phyloP scores from a whole-genome alignment of 2,888 invertebrate genomes.

The Amitus sp. region DNA sequence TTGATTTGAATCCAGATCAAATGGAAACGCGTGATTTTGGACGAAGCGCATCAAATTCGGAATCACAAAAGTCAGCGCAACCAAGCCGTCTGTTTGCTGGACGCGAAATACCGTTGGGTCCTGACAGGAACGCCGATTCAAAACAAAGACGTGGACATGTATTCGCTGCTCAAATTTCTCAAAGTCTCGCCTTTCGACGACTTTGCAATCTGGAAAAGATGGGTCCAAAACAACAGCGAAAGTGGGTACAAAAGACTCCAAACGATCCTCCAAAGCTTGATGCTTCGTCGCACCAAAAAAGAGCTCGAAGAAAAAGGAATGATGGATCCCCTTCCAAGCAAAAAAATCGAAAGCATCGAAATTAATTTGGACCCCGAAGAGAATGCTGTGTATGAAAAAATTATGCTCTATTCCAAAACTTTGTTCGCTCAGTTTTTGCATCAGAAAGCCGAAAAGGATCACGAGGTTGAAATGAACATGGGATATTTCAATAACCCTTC shows the following conservation, averaged over 20 bases:
- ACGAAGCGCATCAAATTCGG: constrained; percentile 93
- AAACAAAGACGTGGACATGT: constrained; percentile 88
- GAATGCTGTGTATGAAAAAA: constrained; percentile 81
- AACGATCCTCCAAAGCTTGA: constrained; percentile 83
- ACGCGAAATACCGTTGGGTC: constrained; percentile 77
- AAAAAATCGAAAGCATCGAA: constrained; percentile 69
- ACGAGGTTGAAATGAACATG: constrained; percentile 45
- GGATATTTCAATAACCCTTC: constrained; percentile 44
- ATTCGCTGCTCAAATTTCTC: constrained; percentile 84
- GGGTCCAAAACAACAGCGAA: constrained; percentile 86
- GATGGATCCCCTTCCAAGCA: constrained; percentile 73
- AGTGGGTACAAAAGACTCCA: constrained; percentile 85
- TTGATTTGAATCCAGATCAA: constrained; percentile 73
- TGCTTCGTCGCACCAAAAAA: constrained; percentile 88
- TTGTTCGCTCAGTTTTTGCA: constrained; percentile 81
- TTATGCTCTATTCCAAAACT: constrained; percentile 77
- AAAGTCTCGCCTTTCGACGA: constrained; percentile 91
- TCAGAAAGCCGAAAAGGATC: constrained; percentile 77
- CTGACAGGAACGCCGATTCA: constrained; percentile 96
- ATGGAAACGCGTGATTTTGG: constrained; percentile 90
- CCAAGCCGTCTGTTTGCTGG: constrained; percentile 74
- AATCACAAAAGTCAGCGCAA: constrained; percentile 86
- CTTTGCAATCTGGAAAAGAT: constrained; percentile 87
- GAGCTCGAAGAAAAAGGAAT: constrained; percentile 76
- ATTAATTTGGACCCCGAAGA: constrained; percentile 77